phyloP scores from a whole-genome alignment of 2,113 vertebrate genomes.

The Odocoileus hemionus region DNA sequence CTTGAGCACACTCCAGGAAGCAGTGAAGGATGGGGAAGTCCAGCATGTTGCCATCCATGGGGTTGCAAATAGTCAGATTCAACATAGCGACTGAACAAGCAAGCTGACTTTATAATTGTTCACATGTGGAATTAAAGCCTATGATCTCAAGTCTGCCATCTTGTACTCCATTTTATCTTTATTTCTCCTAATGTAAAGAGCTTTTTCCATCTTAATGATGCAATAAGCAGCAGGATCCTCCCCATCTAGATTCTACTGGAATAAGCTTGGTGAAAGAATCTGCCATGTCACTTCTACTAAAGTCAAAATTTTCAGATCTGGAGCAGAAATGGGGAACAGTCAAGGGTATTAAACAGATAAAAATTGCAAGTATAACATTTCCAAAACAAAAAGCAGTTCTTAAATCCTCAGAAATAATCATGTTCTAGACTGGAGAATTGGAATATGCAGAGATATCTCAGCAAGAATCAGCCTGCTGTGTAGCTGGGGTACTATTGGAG shows the following conservation, averaged over 20 bases:
- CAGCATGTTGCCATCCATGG: background rate
- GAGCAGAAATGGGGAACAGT: background rate
- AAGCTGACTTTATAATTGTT: background rate
- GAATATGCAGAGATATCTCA: background rate
- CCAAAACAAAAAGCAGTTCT: background rate
- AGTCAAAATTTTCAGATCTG: background rate
- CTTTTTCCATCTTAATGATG: background rate
- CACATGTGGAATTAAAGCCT: background rate
- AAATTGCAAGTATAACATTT: background rate
- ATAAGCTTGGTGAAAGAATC: background rate
- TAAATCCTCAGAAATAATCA: background rate
- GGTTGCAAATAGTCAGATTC: background rate
- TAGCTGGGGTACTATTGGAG: too few relatives aligned
- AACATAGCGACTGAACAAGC: background rate
- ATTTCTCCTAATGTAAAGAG: background rate
- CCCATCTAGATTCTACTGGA: background rate
- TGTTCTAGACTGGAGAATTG: background rate
- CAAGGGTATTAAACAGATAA: background rate
- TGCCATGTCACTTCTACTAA: background rate
- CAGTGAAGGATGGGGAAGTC: background rate
- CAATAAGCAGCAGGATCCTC: background rate
- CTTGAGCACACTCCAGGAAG: background rate
- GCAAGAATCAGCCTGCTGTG: background rate
- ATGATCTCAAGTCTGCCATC: background rate
- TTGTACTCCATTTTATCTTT: background rate